A percentile compares a stretch with the other conserved stretches of the same genome.
Conservation (phyloP, 2,113 vertebrate species). For the Alces alces region DNA sequence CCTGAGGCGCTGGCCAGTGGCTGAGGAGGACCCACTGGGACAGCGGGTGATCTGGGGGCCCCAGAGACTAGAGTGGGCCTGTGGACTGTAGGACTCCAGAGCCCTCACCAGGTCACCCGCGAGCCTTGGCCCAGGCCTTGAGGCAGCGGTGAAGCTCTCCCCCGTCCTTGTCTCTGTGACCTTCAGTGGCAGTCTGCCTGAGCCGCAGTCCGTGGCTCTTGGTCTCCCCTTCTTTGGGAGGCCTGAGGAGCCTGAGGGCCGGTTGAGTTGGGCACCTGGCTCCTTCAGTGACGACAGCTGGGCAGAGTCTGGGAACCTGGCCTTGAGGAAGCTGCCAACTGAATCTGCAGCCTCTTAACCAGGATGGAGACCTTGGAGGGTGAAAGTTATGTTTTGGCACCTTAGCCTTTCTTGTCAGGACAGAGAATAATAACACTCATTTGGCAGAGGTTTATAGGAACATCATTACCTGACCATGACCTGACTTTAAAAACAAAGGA, state of each 20-base stretch:
- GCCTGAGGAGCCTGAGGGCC: neutral
- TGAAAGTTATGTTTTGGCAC: neutral
- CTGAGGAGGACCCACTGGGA: neutral
- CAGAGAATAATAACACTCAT: neutral
- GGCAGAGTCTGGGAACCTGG: neutral
- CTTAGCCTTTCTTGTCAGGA: neutral
- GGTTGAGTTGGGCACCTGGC: neutral
- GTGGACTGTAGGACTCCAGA: neutral
- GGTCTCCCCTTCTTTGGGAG: neutral
- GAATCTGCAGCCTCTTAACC: neutral
- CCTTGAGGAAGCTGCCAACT: neutral
- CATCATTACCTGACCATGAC: neutral
- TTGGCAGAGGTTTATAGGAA: neutral
- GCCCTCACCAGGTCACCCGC: neutral
- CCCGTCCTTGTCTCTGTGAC: neutral
- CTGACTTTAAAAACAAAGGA: neutral
- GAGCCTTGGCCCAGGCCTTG: neutral
- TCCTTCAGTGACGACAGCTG: neutral
- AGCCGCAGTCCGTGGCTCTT: neutral
- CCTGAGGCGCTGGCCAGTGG: neutral
- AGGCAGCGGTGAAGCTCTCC: neutral
- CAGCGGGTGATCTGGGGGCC: neutral
- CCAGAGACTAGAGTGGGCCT: neutral
- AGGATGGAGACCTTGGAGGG: neutral
- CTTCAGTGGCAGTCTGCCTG: neutral